A percentile compares a stretch with the other conserved stretches of the same genome.
phyloP scores from a whole-genome alignment of 2,888 invertebrate species.

The Macrophya annulata region DNA sequence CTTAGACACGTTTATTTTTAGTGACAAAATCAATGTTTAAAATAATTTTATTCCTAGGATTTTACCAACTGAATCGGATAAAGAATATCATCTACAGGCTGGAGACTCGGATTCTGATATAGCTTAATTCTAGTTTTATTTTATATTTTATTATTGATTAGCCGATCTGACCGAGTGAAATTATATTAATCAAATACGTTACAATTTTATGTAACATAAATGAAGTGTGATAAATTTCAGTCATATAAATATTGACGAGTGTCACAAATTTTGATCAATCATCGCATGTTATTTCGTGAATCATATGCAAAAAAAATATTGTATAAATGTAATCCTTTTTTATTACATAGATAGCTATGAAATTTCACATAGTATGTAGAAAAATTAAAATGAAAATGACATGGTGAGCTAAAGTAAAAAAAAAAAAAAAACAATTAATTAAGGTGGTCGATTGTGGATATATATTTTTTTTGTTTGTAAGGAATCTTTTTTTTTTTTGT shows the following conservation, averaged over 20 bases:
- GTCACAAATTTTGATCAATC: not conserved
- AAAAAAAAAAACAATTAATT: too few relatives aligned
- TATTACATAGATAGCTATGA: not conserved
- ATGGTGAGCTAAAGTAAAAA: too few relatives aligned
- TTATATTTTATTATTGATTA: not conserved
- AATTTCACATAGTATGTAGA: not conserved
- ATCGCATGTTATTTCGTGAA: not conserved
- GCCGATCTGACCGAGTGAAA: not conserved
- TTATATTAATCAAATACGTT: not conserved
- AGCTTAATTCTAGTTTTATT: not conserved
- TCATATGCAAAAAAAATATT: not conserved
- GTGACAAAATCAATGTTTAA: not conserved
- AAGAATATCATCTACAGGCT: slow-evolving; percentile 6
- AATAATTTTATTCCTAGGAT: slow-evolving; percentile 37
- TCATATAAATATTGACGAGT: not conserved
- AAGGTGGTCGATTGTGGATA: too few relatives aligned
- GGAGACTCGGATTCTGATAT: not conserved
- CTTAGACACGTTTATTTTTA: not conserved
- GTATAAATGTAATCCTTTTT: not conserved
- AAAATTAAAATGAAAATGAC: not conserved
- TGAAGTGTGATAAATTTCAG: not conserved
- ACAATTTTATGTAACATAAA: not conserved
- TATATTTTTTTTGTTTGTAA: too few relatives aligned
- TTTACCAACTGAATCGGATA: not conserved
- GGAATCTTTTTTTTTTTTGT: too few relatives aligned